These are phyloP conservation scores for Chamaea fasciata DNA, from an alignment of 2,113 vertebrate species.

Conservation along the genomic window DNA sequence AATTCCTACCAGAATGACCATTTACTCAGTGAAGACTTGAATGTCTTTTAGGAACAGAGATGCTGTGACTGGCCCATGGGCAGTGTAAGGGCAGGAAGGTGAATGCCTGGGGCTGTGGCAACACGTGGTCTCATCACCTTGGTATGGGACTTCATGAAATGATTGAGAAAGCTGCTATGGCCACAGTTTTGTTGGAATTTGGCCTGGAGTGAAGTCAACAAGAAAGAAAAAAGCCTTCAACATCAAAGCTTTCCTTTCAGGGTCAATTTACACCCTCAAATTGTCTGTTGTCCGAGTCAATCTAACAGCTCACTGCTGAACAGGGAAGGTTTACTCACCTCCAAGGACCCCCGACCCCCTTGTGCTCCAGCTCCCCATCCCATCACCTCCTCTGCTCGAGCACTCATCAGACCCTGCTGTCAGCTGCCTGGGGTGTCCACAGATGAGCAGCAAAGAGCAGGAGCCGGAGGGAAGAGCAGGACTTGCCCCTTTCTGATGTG, in stretches of 20 bases:
- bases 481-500: slow-evolving; percentile 17
- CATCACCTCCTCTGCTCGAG: background rate
- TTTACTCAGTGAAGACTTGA: background rate
- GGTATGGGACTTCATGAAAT: slow-evolving; percentile 3
- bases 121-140: background rate
- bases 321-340: background rate
- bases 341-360: background rate
- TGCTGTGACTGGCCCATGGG: background rate
- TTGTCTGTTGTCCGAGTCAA: background rate
- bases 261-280: slow-evolving; percentile 41
- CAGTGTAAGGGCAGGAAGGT: background rate
- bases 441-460: background rate
- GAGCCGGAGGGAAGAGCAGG: background rate
- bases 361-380: background rate
- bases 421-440: background rate
- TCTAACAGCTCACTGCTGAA: background rate
- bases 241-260: slow-evolving; percentile 50
- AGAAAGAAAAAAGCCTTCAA: background rate
- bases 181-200: slow-evolving; percentile 29
- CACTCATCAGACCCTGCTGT: slow-evolving; percentile 1
- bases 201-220: slow-evolving; percentile 14
- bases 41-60: background rate
- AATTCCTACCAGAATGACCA: background rate
- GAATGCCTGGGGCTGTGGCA: background rate
- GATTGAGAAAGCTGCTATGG: slow-evolving; percentile 11